Evolutionary conservation across 2,888 invertebrate genomes (phyloP).

Genomic region (Agrotis clavis): DNA sequence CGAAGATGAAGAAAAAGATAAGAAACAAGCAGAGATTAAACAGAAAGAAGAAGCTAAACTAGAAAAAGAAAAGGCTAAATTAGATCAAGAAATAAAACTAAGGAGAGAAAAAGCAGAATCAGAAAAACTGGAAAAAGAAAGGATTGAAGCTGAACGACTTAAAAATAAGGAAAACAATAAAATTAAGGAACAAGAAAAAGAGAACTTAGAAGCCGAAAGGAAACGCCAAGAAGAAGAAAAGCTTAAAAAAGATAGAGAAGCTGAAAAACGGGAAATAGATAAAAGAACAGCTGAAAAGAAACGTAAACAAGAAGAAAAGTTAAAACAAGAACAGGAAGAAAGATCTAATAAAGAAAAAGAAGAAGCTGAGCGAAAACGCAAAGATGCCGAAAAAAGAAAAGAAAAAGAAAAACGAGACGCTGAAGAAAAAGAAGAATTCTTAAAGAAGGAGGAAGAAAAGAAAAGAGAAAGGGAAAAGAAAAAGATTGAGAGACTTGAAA

Average conservation of each 20-base stretch:
- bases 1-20: slow-evolving; percentile 28
- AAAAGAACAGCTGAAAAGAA: slow-evolving; percentile 29
- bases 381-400: slow-evolving; percentile 37
- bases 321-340: slow-evolving; percentile 19
- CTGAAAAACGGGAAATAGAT: slow-evolving; percentile 15
- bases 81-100: slow-evolving; percentile 25
- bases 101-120: slow-evolving; percentile 5
- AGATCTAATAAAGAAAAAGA: slow-evolving; percentile 22
- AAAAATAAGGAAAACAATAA: slow-evolving; percentile 15
- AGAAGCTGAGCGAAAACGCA: slow-evolving; percentile 29
- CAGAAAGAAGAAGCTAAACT: slow-evolving; percentile 10
- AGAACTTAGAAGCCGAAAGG: slow-evolving; percentile 13
- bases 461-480: slow-evolving; percentile 19
- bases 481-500: slow-evolving; percentile 22
- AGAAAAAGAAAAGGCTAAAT: slow-evolving; percentile 21
- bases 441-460: slow-evolving; percentile 50
- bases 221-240: slow-evolving; percentile 18
- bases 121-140: slow-evolving; percentile 34
- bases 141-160: slow-evolving; percentile 4
- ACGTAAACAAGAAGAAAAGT: slow-evolving; percentile 40
- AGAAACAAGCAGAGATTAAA: slow-evolving; percentile 24
- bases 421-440: slow-evolving; percentile 35
- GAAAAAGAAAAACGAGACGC: slow-evolving; percentile 22
- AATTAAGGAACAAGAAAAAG: slow-evolving; percentile 15
- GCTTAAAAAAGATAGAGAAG: slow-evolving; percentile 14